These are phyloP conservation scores for Actinopyga echinites DNA, from an alignment of 53 echinoderm and acorn worm genomes.

Conservation along the genomic window DNA sequence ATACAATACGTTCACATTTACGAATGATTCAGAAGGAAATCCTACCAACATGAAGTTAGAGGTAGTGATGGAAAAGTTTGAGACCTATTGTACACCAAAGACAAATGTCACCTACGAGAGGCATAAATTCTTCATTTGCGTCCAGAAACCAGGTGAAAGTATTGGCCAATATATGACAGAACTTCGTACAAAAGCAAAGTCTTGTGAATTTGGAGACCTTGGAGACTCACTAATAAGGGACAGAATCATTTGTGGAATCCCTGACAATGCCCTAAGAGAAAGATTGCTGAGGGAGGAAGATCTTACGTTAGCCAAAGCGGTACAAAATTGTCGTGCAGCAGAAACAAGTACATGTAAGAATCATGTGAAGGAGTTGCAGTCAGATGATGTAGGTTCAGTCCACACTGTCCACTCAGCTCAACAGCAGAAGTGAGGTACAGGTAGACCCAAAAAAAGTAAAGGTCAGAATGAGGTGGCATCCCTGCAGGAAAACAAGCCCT, in stretches of 20 bases:
- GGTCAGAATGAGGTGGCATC: no score
- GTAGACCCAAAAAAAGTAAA: no score
- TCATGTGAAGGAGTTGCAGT: no score
- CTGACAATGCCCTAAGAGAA: constrained; percentile 3
- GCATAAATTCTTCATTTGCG: constrained; percentile 33
- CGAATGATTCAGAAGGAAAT: not conserved
- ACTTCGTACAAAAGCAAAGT: not conserved
- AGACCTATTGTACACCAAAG: constrained; percentile 64
- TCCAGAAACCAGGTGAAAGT: constrained; percentile 9
- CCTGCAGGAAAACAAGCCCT: no score
- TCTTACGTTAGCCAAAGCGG: not conserved
- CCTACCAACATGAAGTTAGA: no score
- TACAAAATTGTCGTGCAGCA: not conserved
- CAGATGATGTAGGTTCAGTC: no score
- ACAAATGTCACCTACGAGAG: constrained; percentile 47
- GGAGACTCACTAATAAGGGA: constrained; percentile 35
- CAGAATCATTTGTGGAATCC: constrained; percentile 30
- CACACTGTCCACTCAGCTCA: no score
- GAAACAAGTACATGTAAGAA: not conserved
- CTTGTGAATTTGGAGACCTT: constrained; percentile 15
- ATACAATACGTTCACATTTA: constrained; percentile 49
- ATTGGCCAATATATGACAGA: constrained; percentile 36
- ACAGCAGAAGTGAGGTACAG: no score
- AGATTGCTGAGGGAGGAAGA: not conserved
- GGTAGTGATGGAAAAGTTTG: constrained; percentile 39